Evolutionary conservation across 2,797 vertebrate species (phyloP), one percentile per base, ranked within the genome.

Genomic region (Oreochromis grahami): DNA sequence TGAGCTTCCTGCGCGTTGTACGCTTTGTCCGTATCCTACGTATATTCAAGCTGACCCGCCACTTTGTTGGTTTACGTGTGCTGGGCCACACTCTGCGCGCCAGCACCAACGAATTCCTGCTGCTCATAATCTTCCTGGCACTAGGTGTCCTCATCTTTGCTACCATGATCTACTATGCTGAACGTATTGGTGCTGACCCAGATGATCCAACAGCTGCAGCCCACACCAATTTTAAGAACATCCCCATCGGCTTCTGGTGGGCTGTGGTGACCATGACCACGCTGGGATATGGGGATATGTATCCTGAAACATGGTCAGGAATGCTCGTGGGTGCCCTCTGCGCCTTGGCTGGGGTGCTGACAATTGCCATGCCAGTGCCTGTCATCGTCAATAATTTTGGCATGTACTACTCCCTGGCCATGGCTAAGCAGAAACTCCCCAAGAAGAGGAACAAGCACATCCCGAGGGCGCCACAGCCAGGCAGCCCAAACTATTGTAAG

Each of bases 361-460:
- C 98, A 95, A 99, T 99, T 74, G 98, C 98, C 94, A 99, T 99
- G 98, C 98, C 98, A 17, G 98, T 99, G 94, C 98, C 98, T 8
- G 98, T 99, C 96, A 99, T 99, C 87, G 98, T 99, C 95, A 99
- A 99, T 97, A 99, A 99, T 97, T 99, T 99, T 32, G 98, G 98
- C 95, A 99, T 99, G 98, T 99, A 99, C 96, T 99, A 99, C 97
- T 99, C 98, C 85, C 96, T 99, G 96, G 98, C 98, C 93, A 99
- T 99, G 98, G 98, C 98, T 96, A 99, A 99, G 96, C 98, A 99
- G 97, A 99, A 99, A 97, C 97, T 99, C 95, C 98, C 98, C 96
- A 99, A 99, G 97, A 99, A 99, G 97, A 99, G 99, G 97, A 99
- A 99, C 97, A 99, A 99, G 97, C 98, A 99, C 97, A 99, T 99